Base-by-base conservation (phyloP, 2,888 invertebrate species). In the Adineta ricciae region DNA sequence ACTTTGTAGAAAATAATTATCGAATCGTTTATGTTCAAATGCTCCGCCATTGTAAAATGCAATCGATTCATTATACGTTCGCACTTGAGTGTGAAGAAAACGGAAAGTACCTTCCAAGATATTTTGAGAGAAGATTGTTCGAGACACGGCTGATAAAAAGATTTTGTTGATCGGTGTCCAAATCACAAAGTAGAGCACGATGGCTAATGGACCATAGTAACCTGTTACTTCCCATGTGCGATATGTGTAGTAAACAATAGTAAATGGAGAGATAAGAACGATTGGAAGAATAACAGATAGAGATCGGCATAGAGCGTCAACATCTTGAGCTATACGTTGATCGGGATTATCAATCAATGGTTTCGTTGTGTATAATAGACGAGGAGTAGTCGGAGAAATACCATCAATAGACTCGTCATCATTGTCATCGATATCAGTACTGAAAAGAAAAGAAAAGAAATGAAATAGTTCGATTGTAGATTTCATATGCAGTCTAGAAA, bases 181-280 rank as follows among this genome's bases (percentile, higher is more conserved):
- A 93, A 92, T 86, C 11, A 92, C 54, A 88, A 93, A 93, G 90
- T 73, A 92, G 92, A n/a, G 92, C 93, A 50, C 92, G 87, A 89
- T 91, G 92, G 9, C 92, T 92, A 46, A 92, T 64, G 64, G 64
- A 32, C 64, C 16, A 11, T 9, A 84, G 41, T 38, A 92, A 92
- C 90, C 90, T 52, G 87, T 87, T 86, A 52, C n/a, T n/a, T 52
- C n/a, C 85, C 91, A 92, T 3, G 92, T 90, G 85, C 91, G 88
- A 88, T 92, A 92, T 4, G 92, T 90, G 88, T 93, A 93, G 88
- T 92, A 93, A 2, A 88, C 90, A 83, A 92, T 92, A 64, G 91
- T 91, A 87, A 92, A 92, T 19, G 92, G 92, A 21, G 90, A 89
- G 56, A 91, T 89, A 49, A 91, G 87, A 5, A 91, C 86, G 9